Evolutionary conservation across 1,140 invertebrate genomes (phyloP), one percentile per base, ranked within the genome.

Genomic region (Caenorhabditis remanei): DNA sequence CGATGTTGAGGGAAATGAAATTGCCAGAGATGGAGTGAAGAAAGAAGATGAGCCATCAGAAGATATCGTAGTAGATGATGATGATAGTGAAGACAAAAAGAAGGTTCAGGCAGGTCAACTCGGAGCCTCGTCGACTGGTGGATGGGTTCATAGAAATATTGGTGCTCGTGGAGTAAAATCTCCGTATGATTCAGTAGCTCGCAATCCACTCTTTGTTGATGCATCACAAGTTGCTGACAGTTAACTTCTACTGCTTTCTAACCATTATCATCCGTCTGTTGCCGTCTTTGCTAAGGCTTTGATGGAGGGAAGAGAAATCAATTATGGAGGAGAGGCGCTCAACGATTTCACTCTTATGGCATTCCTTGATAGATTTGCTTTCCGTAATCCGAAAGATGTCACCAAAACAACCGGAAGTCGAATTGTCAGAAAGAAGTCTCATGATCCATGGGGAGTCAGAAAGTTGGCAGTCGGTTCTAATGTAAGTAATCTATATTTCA

Each of bases 351-450:
- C 95, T 0, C 93, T 96, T 1, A 95, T 96, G 46, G 94, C 96
- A 86, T 99, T 99, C 92, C 93, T 99, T 11, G 97, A 99, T 92
- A 94, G 97, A 86, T 99, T 98, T 93, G 96, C 96, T 3, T 98
- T 96, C 91, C 96, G 97, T 93, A 99, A 99, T 94, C 97, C 97
- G 0, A 87, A 87, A 46, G 85, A 85, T 71, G 56, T 56, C 14
- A 85, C 61, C 4, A 98, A 90, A 89, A n/a, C n/a, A n/a, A n/a
- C n/a, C n/a, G n/a, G n/a, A n/a, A n/a, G n/a, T n/a, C n/a, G n/a
- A n/a, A n/a, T 89, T 83, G 61, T 55, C 56, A 71, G 11, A 71
- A 88, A 63, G 86, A 85, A 85, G 86, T 53, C 89, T 87, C 89
- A 87, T 75, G 85, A 89, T 46, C 55, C 61, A 71, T 71, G 40